phyloP scores from a whole-genome alignment of 2,888 invertebrate species.

The Megalurothrips usitatus region DNA sequence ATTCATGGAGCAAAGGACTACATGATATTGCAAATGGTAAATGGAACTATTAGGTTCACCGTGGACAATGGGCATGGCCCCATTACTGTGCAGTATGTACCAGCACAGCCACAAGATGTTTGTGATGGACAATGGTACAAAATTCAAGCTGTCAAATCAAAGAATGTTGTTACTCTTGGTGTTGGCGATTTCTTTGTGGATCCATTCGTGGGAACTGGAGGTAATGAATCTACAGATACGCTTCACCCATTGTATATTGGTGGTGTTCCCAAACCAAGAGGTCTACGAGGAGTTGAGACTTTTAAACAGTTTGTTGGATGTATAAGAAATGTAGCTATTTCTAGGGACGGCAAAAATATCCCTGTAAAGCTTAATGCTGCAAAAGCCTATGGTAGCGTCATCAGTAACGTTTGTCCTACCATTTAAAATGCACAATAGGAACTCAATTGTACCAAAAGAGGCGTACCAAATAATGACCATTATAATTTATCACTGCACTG shows the following conservation, averaged over 20 bases:
- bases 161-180: constrained; percentile 80
- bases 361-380: constrained; percentile 51
- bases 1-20: constrained; percentile 77
- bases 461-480: not conserved
- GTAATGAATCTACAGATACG: constrained; percentile 68
- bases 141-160: constrained; percentile 81
- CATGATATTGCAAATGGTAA: constrained; percentile 78
- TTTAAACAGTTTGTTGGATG: constrained; percentile 73
- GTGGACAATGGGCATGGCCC: constrained; percentile 81
- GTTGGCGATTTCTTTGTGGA: constrained; percentile 76
- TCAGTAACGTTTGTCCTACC: constrained; percentile 73
- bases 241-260: constrained; percentile 85
- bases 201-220: constrained; percentile 64
- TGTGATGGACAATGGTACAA: constrained; percentile 97
- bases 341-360: constrained; percentile 52
- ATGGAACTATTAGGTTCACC: constrained; percentile 77
- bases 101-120: constrained; percentile 62
- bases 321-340: constrained; percentile 65
- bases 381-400: constrained; percentile 67
- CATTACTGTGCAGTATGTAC: constrained; percentile 66
- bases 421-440: constrained; percentile 51
- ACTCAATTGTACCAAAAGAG: constrained; percentile 1
- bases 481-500: constrained; percentile 5
- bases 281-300: constrained; percentile 62
- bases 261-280: constrained; percentile 62